Base-by-base conservation (phyloP, 2,888 invertebrate species). In the Orchestes rusci region DNA sequence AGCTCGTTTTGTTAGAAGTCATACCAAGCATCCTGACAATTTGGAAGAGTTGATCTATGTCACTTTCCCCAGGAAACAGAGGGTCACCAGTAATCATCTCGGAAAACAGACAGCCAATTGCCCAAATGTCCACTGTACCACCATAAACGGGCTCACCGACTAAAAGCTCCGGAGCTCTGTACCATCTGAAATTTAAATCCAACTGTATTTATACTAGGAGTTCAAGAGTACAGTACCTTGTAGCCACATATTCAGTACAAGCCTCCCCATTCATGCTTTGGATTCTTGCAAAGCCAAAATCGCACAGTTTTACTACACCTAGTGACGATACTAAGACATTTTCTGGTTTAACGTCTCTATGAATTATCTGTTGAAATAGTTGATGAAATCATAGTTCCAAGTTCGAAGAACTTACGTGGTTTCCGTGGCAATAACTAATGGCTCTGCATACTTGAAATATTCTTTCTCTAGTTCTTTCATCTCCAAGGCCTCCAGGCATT, bases 221-320 rank as follows among this genome's bases (percentile, higher is more conserved):
- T n/a, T n/a, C n/a, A 23, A 23, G 27, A 8, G 27, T 10, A 23
- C 27, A 23, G 27, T 40, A 52, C 53, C 89, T 69, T 0, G 92
- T 92, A 8, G 91, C 91, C 20, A 91, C 91, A 64, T 91, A 91
- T 68, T 90, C 91, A 43, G 87, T 91, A 70, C 85, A 88, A 1
- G 82, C 80, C 63, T 89, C 88, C 1, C 85, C 84, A 2, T 80
- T 74, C 0, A 75, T 73, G 1, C 81, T 80, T 42, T 85, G 70
- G 1, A 83, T 71, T 23, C 91, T 72, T 0, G 91, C 91, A 62
- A 91, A 91, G 1, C 92, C 91, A 55, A 92, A 84, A 71, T 92
- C 91, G 65, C 91, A 91, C n/a, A 92, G 71, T 69, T 92, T 91
- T 28, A 91, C 83, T 3, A 91, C 80, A 0, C 89, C 89, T 28